A percentile compares a stretch with the other conserved stretches of the same genome.
These are phyloP conservation scores for Nasonia vitripennis DNA, from an alignment of 1,140 invertebrate genomes.

Conservation along the genomic window DNA sequence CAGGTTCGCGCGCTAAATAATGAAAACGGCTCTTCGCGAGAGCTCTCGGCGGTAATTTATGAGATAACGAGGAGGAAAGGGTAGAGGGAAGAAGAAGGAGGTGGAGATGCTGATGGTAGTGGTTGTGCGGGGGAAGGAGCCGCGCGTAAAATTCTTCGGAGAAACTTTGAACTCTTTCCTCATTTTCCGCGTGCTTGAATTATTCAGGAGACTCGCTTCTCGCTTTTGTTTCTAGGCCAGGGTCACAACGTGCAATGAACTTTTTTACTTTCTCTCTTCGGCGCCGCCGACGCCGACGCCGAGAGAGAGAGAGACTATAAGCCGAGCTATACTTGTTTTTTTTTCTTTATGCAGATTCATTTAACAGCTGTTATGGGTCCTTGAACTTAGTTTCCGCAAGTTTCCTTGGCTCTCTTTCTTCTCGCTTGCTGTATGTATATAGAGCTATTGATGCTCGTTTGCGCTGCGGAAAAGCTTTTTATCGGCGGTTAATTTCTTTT, in stretches of 20 bases:
- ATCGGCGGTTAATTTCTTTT: too few species aligned
- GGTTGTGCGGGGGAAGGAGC: conserved; percentile 20
- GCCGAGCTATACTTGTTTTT: not conserved
- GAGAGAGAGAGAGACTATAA: not conserved
- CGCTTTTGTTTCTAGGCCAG: conserved; percentile 75
- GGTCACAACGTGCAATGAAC: conserved; percentile 69
- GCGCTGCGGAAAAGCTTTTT: too few species aligned
- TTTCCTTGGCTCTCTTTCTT: too few species aligned
- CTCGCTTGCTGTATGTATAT: too few species aligned
- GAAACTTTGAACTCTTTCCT: conserved; percentile 75
- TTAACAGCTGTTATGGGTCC: conserved; percentile 4
- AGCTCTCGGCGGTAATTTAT: conserved; percentile 45
- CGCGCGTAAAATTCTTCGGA: conserved; percentile 70
- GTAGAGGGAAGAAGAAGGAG: conserved; percentile 40
- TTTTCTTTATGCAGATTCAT: conserved; percentile 22
- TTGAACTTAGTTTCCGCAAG: not conserved
- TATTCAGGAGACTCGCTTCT: conserved; percentile 73
- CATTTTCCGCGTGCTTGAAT: conserved; percentile 73
- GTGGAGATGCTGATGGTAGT: conserved; percentile 39
- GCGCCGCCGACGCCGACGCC: too few species aligned
- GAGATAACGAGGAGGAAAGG: conserved; percentile 44
- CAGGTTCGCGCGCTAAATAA: conserved; percentile 4
- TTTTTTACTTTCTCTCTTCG: conserved; percentile 43
- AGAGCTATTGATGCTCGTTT: too few species aligned
- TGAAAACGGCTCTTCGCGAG: conserved; percentile 24